Evolutionary conservation across 1,140 invertebrate species (phyloP).

Genomic region (Heliconius himera): DNA sequence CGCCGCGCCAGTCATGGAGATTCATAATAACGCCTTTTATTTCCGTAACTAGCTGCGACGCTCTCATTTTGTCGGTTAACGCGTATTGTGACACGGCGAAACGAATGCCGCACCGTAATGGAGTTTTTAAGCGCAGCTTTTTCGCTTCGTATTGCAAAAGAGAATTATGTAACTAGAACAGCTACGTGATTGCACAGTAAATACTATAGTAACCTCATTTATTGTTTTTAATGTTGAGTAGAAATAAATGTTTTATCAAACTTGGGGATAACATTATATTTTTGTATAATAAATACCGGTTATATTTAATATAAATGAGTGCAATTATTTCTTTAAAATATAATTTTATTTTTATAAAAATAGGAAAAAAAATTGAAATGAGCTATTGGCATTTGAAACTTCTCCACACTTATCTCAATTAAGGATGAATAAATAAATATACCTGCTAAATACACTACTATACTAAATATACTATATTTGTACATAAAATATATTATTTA

Average conservation of each 20-base stretch:
- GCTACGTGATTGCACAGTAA: constrained; percentile 63
- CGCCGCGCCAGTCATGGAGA: constrained; percentile 49
- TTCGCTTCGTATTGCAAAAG: constrained; percentile 63
- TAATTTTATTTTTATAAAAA: no score
- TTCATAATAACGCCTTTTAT: constrained; percentile 78
- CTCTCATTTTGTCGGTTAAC: constrained; percentile 75
- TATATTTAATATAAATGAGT: no score
- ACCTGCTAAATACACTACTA: no score
- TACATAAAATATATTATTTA: no score
- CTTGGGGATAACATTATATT: neutral
- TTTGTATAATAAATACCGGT: neutral
- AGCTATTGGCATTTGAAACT: no score
- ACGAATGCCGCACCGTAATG: constrained; percentile 73
- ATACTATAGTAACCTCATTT: constrained; percentile 59
- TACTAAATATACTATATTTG: neutral
- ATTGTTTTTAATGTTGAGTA: constrained; percentile 33
- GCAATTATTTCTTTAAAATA: no score
- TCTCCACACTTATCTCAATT: no score
- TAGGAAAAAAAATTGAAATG: no score
- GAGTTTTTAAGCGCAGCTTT: constrained; percentile 75
- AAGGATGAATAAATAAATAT: no score
- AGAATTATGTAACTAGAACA: constrained; percentile 71
- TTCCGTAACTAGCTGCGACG: constrained; percentile 75
- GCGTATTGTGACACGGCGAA: constrained; percentile 74
- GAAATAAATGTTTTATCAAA: neutral